phyloP scores from a whole-genome alignment of 2,888 invertebrate species.

The Chymomyza amoena region DNA sequence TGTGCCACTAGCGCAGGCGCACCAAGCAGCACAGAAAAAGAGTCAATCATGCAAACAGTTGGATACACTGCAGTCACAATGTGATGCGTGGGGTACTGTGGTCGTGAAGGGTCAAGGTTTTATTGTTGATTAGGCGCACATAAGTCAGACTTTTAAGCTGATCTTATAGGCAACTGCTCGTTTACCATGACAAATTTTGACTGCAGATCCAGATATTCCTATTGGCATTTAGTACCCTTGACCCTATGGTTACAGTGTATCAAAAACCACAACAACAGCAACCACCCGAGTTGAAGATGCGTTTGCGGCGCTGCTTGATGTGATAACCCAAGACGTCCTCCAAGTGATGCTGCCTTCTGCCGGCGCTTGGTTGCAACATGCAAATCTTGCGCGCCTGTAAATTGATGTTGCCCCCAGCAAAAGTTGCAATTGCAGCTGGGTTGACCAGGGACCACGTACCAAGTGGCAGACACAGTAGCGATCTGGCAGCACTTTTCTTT shows the following conservation, averaged over 20 bases:
- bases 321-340: background rate
- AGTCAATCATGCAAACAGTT: background rate
- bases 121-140: too few species aligned
- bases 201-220: background rate
- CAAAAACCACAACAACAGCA: background rate
- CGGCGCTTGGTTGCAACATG: background rate
- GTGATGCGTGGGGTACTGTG: too few species aligned
- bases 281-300: background rate
- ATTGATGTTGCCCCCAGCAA: too few species aligned
- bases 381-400: conserved; percentile 1
- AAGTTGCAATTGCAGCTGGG: conserved; percentile 2
- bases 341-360: too few species aligned
- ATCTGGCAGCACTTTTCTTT: background rate
- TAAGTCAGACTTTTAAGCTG: too few species aligned
- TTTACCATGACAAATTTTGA: too few species aligned
- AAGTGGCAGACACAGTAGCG: background rate
- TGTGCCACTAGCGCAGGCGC: conserved; percentile 31
- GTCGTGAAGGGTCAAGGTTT: too few species aligned
- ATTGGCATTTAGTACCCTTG: too few species aligned
- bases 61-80: background rate
- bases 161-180: too few species aligned
- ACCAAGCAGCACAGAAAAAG: background rate
- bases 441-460: conserved; percentile 8
- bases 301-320: conserved; percentile 1
- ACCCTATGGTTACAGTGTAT: too few species aligned